Base-by-base conservation (phyloP, 2,888 invertebrate genomes). In the Eupithecia tripunctaria region DNA sequence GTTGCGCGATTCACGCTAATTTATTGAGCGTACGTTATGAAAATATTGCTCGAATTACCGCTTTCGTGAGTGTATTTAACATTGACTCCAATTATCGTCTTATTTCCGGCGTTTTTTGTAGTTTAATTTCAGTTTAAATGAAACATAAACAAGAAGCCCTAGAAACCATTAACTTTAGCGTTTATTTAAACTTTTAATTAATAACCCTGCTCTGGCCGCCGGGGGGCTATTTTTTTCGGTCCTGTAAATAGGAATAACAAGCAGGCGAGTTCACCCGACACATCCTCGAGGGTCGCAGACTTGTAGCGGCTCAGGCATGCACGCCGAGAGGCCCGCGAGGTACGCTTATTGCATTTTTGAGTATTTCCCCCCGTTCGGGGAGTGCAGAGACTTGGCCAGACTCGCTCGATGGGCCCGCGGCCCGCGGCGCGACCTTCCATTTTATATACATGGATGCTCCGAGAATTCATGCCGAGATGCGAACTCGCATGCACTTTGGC, bases 311-410 rank as follows among this genome's bases (percentile, higher is more conserved):
- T 75, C 73, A 74, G 73, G 72, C 75, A 74, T 75, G 76, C 79
- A 69, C n/a, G 71, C 56, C 29, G 74, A 79, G 74, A 62, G 77
- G 72, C 60, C 79, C 79, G 38, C 68, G 60, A 76, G 79, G 81
- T 76, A 78, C 77, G 84, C 84, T 86, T 86, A 87, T 87, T 87
- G 86, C 86, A 86, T 86, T 85, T 86, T 84, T 84, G 85, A 85
- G 84, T 76, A 25, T 25, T 80, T 78, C 71, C 59, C 80, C 70
- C 60, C 66, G 56, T 56, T 66, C 70, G 56, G 67, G 47, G 18
- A 68, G 56, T 56, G 68, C 68, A 64, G 41, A 70, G 47, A 70
- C 66, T 75, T 72, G 59, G 51, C 51, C 59, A 64, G 70, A 71
- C 73, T 77, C 71, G 73, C 70, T 71, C 71, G 70, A 73, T 70